phyloP scores from a whole-genome alignment of 2,113 vertebrate species.

The Caranx melampygus region DNA sequence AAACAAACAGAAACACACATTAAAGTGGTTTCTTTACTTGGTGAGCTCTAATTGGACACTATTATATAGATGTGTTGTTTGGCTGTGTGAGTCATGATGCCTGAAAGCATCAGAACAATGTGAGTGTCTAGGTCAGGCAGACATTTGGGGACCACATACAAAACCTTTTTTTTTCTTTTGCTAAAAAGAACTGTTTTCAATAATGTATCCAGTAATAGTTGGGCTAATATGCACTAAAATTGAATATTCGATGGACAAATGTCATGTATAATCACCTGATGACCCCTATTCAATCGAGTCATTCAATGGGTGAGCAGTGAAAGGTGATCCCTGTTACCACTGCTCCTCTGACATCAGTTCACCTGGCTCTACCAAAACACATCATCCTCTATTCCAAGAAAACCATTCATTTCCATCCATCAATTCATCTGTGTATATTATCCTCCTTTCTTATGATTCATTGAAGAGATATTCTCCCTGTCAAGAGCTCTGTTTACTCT shows the following conservation, averaged over 20 bases:
- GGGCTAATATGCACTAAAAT: not conserved
- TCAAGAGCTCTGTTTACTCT: not conserved
- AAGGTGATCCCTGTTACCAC: not conserved
- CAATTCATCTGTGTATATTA: not conserved
- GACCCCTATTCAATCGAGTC: fast-evolving
- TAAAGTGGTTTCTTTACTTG: not conserved
- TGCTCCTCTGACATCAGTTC: not conserved
- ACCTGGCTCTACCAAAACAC: not conserved
- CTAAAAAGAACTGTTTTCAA: not conserved
- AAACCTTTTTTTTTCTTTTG: not conserved
- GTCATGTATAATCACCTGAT: not conserved
- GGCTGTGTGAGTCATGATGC: conserved; percentile 24
- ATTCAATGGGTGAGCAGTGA: not conserved
- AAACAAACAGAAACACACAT: not conserved
- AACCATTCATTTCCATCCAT: not conserved
- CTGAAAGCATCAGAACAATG: conserved; percentile 26
- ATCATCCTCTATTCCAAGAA: not conserved
- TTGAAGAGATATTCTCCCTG: not conserved
- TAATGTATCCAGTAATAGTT: not conserved
- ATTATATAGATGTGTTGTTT: not conserved
- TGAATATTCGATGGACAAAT: not conserved
- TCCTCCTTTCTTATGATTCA: not conserved
- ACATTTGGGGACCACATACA: not conserved
- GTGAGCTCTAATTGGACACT: not conserved
- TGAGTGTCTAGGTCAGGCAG: not conserved